phyloP scores from a whole-genome alignment of 2,888 invertebrate genomes.

The Ennomos fuscantarius region DNA sequence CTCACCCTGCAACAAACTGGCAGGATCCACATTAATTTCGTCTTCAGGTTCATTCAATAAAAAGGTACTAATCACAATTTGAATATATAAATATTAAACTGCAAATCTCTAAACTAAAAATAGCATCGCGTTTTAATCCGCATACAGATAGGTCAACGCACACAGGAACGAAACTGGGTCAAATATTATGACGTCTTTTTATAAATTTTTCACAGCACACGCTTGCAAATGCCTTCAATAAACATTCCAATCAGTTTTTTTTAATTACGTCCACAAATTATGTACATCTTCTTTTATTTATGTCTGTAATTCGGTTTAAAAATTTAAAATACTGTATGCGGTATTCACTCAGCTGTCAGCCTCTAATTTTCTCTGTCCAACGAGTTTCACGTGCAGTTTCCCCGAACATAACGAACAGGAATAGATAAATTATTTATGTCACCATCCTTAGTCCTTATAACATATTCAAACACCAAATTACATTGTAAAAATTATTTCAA shows the following conservation, averaged over 20 bases:
- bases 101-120: constrained; percentile 83
- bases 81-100: constrained; percentile 82
- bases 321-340: constrained; percentile 65
- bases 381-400: constrained; percentile 57
- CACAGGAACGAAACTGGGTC: constrained; percentile 79
- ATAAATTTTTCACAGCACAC: constrained; percentile 45
- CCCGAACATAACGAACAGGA: constrained; percentile 53
- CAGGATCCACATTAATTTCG: constrained; percentile 56
- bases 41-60: constrained; percentile 53
- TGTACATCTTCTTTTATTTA: constrained; percentile 47
- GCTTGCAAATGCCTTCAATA: constrained; percentile 38
- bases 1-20: constrained; percentile 62
- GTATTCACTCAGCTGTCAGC: constrained; percentile 66
- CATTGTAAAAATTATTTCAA: constrained; percentile 64
- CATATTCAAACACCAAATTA: constrained; percentile 45
- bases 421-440: constrained; percentile 52
- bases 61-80: constrained; percentile 58
- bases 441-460: constrained; percentile 48
- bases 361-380: constrained; percentile 58
- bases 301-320: constrained; percentile 26
- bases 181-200: constrained; percentile 70
- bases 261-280: constrained; percentile 39
- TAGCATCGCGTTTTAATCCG: constrained; percentile 79
- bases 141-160: constrained; percentile 84
- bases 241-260: constrained; percentile 45